These are phyloP conservation scores for Triplophysa siluroides DNA, from an alignment of 2,113 vertebrate species.

Conservation along the genomic window DNA sequence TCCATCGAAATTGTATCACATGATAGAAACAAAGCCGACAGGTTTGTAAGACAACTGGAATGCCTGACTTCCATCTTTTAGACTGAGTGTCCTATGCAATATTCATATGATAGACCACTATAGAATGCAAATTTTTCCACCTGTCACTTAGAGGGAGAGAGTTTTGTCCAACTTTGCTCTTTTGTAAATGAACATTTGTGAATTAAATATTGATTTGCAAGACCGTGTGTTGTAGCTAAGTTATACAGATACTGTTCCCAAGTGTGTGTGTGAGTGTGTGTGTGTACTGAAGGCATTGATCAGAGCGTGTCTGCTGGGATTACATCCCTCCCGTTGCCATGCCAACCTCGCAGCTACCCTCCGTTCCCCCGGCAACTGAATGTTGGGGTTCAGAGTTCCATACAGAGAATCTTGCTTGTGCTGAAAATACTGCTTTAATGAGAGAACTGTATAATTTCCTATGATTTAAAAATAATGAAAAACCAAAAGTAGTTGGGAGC, in stretches of 20 bases:
- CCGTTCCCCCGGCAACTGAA: slow-evolving; percentile 56
- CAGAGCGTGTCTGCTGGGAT: slow-evolving; percentile 57
- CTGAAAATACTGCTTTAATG: slow-evolving; percentile 53
- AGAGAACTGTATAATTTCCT: slow-evolving; percentile 39
- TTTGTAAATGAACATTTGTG: slow-evolving; percentile 46
- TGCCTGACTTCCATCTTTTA: not conserved
- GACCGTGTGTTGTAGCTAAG: slow-evolving; percentile 32
- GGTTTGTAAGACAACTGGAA: not conserved
- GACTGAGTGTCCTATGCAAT: slow-evolving; percentile 7
- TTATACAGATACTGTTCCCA: slow-evolving; percentile 33
- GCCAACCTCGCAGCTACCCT: slow-evolving; percentile 50
- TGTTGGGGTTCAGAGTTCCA: slow-evolving; percentile 60
- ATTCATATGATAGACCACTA: slow-evolving; percentile 9
- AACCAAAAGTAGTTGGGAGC: not conserved
- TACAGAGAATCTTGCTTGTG: slow-evolving; percentile 45
- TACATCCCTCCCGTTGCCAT: slow-evolving; percentile 56
- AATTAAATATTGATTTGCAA: slow-evolving; percentile 46
- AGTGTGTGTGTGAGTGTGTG: slow-evolving; percentile 52
- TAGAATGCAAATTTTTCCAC: slow-evolving; percentile 6
- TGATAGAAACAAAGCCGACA: not conserved
- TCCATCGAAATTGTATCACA: not conserved
- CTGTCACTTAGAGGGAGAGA: slow-evolving; percentile 28
- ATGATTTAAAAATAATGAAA: slow-evolving; percentile 14
- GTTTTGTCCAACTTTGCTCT: slow-evolving; percentile 42
- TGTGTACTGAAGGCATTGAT: slow-evolving; percentile 54